phyloP scores from a whole-genome alignment of 64 coral and sea anemone genomes.

The Hydrozoanthus tunicans region DNA sequence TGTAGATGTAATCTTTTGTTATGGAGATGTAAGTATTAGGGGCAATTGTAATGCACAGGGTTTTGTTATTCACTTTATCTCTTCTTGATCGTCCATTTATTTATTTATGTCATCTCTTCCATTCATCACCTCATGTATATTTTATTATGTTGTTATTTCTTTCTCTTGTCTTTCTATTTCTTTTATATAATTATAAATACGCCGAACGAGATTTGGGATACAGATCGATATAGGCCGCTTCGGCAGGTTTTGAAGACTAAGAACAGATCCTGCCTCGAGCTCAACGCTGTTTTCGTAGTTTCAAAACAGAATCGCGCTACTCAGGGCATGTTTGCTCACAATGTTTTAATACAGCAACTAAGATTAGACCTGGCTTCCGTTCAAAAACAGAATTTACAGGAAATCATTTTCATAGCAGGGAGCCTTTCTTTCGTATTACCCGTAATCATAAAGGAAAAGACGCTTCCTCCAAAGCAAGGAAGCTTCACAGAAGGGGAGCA shows the following conservation, averaged over 20 bases:
- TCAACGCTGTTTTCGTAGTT: conserved; percentile 45
- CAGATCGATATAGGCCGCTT: conserved; percentile 12
- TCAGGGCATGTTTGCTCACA: not conserved
- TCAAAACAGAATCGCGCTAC: conserved; percentile 21
- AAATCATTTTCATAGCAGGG: conserved; percentile 99
- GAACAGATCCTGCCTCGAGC: not conserved
- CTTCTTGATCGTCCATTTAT: conserved; percentile 98
- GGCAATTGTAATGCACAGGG: conserved; percentile 92
- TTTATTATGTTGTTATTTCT: conserved; percentile 98
- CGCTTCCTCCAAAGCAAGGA: conserved; percentile 51
- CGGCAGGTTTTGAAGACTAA: conserved; percentile 34
- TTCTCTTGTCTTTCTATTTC: conserved; percentile 90
- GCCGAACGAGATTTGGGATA: conserved; percentile 80
- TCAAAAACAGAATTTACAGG: conserved; percentile 85
- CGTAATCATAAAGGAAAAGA: conserved; percentile 78
- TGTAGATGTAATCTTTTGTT: conserved; percentile 97
- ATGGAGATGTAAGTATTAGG: conserved; percentile 93
- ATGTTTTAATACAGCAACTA: conserved; percentile 81
- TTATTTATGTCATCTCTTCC: conserved; percentile 98
- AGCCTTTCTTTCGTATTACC: conserved; percentile 76
- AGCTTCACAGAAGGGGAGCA: conserved; percentile 9
- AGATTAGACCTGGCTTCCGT: conserved; percentile 95
- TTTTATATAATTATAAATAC: conserved; percentile 97
- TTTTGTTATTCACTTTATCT: conserved; percentile 98
- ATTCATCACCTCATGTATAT: conserved; percentile 98